Base-by-base conservation (phyloP, 2,797 vertebrate genomes). In the Pipistrellus pygmaeus region DNA sequence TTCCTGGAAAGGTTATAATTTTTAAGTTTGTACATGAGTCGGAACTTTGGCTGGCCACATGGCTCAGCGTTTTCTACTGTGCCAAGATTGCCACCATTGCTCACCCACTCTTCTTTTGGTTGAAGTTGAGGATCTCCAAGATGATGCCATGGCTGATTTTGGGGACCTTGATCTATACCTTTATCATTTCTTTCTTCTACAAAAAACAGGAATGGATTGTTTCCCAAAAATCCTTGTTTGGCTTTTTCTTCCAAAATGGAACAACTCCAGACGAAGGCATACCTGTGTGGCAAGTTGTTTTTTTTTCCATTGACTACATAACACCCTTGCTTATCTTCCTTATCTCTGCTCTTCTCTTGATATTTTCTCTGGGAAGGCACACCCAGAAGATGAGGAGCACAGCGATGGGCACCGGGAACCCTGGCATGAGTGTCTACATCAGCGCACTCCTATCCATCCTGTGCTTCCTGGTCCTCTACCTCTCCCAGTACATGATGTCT, bases 51-150 rank as follows among this genome's bases (percentile, higher is more conserved):
- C 5, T 96, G 3, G 93, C 95, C 38, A 96, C 96, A 0, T 97
- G 94, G 96, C 97, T 97, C 3, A 21, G 91, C 0, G 82, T 96
- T 32, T 97, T 96, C 95, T 97, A 97, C 60, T 96, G 96, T 0
- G 18, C 9, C 71, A 97, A 96, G 90, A 93, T 97, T 8, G n/a
- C 82, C 83, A 88, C 38, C 15, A 13, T 97, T 1, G 2, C 71
- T 2, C 92, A 95, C 48, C 88, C 95, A 0, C 7, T 96, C 21
- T 92, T 96, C 35, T 6, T 80, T 41, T 93, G 96, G 95, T 18
- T 97, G 51, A 97, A 96, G 91, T 41, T 3, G 78, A 95, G 38
- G 75, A 93, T 97, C 32, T 66, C 88, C 13, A 95, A 15, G 55
- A 8, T 95, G 85, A 32, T 97, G 7, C 96, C 96, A 0, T 95